phyloP scores from a whole-genome alignment of 2,888 invertebrate species.

The Plagodis pulveraria region DNA sequence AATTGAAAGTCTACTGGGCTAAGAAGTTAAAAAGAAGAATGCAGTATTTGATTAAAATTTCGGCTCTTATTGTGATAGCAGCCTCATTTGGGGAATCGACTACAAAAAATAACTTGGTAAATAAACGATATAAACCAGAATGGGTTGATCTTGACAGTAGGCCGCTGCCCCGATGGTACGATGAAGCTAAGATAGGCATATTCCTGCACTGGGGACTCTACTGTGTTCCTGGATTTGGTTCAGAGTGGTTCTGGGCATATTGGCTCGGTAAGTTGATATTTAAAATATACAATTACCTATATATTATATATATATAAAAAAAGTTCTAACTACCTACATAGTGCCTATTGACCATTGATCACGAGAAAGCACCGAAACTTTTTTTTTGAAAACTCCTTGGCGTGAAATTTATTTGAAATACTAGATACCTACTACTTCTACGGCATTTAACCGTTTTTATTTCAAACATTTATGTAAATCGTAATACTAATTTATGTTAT shows the following conservation, averaged over 20 bases:
- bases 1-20: no score
- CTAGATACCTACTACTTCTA: no score
- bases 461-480: no score
- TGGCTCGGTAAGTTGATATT: constrained; percentile 87
- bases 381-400: no score
- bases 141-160: constrained; percentile 95
- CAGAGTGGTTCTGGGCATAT: constrained; percentile 97
- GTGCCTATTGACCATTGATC: no score
- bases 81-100: background rate
- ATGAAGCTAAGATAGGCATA: constrained; percentile 95
- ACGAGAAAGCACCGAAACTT: no score
- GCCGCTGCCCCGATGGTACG: constrained; percentile 95
- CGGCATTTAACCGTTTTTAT: no score
- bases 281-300: no score
- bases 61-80: background rate
- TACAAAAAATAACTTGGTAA: background rate
- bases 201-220: constrained; percentile 98
- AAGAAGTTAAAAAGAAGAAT: no score
- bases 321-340: no score
- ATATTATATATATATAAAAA: background rate
- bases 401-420: no score
- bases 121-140: constrained; percentile 85
- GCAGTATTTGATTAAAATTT: background rate
- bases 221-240: constrained; percentile 93
- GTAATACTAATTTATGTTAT: no score